Evolutionary conservation across 2,888 invertebrate genomes (phyloP), one percentile per base, ranked within the genome.

Genomic region (Xanthostigma xanthostigma): DNA sequence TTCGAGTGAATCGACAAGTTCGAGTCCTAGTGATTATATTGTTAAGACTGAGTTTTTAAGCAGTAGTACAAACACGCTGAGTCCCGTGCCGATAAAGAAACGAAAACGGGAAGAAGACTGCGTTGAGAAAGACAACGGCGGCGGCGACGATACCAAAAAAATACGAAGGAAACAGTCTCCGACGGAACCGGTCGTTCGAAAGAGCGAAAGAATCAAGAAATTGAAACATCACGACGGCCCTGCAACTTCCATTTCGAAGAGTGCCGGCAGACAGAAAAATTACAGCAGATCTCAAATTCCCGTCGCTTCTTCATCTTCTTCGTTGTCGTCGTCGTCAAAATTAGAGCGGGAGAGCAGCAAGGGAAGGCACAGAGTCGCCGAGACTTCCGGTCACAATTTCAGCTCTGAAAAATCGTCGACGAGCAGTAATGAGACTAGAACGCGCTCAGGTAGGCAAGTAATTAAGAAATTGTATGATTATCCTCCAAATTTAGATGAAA

Each of bases 171-270:
- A 11, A 35, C 34, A 41, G 36, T 36, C 33, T 3, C 12, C 5
- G 17, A 12, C 39, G 13, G 11, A 12, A n/a, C 37, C 38, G 33
- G 17, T 43, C n/a, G 37, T 43, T 35, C 39, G 67, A 47, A 62
- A 62, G 50, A 67, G 67, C 53, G 67, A 67, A 48, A 54, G 67
- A 48, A 66, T 67, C 51, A 55, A 63, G 37, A 54, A 64, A 51
- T 54, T 59, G 50, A 50, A 55, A 43, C 53, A 59, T 34, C 49
- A 50, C 35, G 66, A 66, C 55, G 60, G 65, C 36, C 65, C 66
- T 51, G 48, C 59, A 34, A 62, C 62, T 48, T 50, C 59, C 46
- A 36, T 56, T 12, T 51, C 51, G 9, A 35, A 36, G 11, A 36
- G n/a, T 36, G 9, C 9, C 33, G 36, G 33, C 6, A 9, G 14